Conservation (phyloP, 2,888 invertebrate species). For the Drosophila formosana region DNA sequence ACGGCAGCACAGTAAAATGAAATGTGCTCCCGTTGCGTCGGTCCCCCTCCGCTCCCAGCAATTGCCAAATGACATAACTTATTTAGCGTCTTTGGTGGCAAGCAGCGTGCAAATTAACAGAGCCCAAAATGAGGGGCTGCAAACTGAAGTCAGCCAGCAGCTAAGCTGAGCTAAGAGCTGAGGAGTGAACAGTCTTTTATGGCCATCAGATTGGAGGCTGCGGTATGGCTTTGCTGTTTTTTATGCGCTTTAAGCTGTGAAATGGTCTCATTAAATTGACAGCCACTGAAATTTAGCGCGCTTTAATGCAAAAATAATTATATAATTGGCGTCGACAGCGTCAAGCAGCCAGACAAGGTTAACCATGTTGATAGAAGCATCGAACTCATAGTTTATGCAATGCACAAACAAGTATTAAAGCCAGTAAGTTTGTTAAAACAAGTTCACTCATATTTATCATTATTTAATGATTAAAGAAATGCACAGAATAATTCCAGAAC, state of each 20-base stretch:
- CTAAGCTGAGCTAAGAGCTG: background rate
- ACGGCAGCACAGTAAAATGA: slow-evolving; percentile 66
- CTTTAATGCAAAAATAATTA: slow-evolving; percentile 58
- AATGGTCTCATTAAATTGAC: slow-evolving; percentile 54
- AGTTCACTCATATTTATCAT: too few species aligned
- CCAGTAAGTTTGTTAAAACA: too few species aligned
- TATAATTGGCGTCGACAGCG: slow-evolving; percentile 43
- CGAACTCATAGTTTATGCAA: background rate
- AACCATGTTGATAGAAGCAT: slow-evolving; percentile 19
- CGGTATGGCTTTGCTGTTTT: slow-evolving; percentile 37
- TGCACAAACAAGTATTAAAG: too few species aligned
- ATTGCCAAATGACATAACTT: slow-evolving; percentile 69
- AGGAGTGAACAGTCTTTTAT: slow-evolving; percentile 35
- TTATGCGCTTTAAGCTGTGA: slow-evolving; percentile 54
- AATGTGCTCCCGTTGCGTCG: slow-evolving; percentile 28
- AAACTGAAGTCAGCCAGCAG: slow-evolving; percentile 15
- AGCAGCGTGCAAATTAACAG: slow-evolving; percentile 64
- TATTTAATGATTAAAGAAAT: too few species aligned
- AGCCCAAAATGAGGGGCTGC: slow-evolving; percentile 13
- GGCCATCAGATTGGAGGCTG: slow-evolving; percentile 33
- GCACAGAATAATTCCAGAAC: too few species aligned
- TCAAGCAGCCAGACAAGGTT: slow-evolving; percentile 9
- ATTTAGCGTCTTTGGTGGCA: slow-evolving; percentile 51
- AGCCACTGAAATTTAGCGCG: slow-evolving; percentile 40
- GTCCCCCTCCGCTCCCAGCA: too few species aligned